These are phyloP conservation scores for Oscheius sp. DNA, from an alignment of 2,888 invertebrate genomes.

Conservation along the genomic window DNA sequence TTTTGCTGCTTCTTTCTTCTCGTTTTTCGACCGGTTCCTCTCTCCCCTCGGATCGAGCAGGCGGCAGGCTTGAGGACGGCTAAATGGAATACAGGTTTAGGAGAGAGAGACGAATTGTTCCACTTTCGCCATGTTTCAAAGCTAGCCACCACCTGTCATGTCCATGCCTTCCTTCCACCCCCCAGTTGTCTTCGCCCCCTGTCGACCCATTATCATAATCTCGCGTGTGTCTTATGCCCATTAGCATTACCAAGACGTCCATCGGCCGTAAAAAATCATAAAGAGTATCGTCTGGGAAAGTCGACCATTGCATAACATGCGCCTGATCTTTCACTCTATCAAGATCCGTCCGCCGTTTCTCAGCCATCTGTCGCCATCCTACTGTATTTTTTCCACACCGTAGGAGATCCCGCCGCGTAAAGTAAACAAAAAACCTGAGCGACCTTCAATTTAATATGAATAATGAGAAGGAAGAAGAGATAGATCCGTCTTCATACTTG, in stretches of 20 bases:
- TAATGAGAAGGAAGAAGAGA: background rate
- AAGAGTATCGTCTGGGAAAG: background rate
- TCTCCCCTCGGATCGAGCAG: constrained; percentile 15
- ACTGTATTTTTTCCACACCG: background rate
- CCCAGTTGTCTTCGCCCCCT: background rate
- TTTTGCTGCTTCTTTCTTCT: constrained; percentile 32
- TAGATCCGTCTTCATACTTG: background rate
- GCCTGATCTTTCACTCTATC: background rate
- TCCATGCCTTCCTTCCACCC: background rate
- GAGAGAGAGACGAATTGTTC: constrained; percentile 22
- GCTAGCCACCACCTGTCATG: constrained; percentile 7
- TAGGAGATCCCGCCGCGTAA: background rate
- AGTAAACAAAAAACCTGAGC: constrained; percentile 8
- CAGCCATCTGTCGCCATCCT: background rate
- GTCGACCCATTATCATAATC: background rate
- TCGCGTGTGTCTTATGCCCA: no score
- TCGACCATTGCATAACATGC: background rate
- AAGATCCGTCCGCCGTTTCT: no score
- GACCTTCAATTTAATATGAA: no score
- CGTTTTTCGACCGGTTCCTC: constrained; percentile 28
- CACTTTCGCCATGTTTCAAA: constrained; percentile 31
- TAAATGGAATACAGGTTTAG: constrained; percentile 30
- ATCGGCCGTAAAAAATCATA: background rate
- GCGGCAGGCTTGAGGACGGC: constrained; percentile 9
- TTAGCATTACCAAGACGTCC: no score